These are phyloP conservation scores for Pogonomyrmex californicus DNA, from an alignment of 1,140 invertebrate species.

Conservation along the genomic window DNA sequence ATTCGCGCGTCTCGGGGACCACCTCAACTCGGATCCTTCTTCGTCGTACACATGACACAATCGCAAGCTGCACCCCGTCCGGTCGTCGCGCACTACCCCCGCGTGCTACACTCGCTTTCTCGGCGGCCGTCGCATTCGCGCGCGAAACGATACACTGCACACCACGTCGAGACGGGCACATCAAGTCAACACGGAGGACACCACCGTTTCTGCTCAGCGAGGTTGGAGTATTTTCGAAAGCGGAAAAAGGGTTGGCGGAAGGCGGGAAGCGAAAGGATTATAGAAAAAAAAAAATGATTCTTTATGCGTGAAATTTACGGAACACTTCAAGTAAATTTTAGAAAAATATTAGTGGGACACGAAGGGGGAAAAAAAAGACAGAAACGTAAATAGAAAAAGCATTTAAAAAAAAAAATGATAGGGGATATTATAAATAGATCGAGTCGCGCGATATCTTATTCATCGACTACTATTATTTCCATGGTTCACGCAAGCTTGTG, in stretches of 20 bases:
- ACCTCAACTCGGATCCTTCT: constrained; percentile 53
- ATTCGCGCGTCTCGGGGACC: constrained; percentile 52
- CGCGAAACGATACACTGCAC: constrained; percentile 33
- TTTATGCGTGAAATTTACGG: neutral
- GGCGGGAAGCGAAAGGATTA: neutral
- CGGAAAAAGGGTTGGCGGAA: neutral
- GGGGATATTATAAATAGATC: neutral
- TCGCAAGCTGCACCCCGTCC: constrained; percentile 21
- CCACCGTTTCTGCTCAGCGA: neutral
- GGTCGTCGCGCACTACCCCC: neutral
- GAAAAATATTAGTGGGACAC: neutral
- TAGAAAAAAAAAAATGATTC: neutral
- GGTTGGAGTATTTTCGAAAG: neutral
- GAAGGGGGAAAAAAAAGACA: neutral
- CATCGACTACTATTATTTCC: neutral
- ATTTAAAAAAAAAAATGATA: neutral
- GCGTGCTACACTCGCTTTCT: neutral
- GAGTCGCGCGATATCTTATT: neutral
- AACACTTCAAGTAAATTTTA: neutral
- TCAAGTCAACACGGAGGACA: constrained; percentile 35
- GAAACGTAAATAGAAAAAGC: neutral
- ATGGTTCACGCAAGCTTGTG: neutral
- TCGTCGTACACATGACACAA: constrained; percentile 53
- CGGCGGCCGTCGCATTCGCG: constrained; percentile 44
- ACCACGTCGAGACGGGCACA: constrained; percentile 37